These are phyloP conservation scores for Ruditapes philippinarum DNA, from an alignment of 1,140 invertebrate genomes.

Conservation along the genomic window DNA sequence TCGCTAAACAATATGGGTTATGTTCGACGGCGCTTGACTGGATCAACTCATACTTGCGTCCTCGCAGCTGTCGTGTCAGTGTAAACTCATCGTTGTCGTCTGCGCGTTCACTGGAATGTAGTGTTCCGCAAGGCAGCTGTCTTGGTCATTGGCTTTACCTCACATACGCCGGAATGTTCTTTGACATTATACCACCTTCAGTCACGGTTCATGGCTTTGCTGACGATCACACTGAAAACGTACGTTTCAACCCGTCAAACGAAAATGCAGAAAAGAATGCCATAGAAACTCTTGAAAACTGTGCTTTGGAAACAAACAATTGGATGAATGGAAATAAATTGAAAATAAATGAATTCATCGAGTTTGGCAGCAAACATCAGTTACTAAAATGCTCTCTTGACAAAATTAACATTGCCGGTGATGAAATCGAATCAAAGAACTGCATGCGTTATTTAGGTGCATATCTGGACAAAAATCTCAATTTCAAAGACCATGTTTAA, in stretches of 20 bases:
- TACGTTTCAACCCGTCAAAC: background rate
- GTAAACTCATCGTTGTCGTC: no score
- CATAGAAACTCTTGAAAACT: background rate
- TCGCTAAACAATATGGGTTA: no score
- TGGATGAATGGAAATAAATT: constrained; percentile 7
- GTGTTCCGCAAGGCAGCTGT: no score
- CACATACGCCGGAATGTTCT: no score
- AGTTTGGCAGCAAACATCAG: no score
- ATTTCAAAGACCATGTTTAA: constrained; percentile 46
- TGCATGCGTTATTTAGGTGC: constrained; percentile 25
- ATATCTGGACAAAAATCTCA: no score
- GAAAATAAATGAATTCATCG: background rate
- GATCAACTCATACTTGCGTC: no score
- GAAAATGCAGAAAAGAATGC: background rate
- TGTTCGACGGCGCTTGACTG: no score
- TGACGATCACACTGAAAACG: background rate
- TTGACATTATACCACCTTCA: constrained; percentile 5
- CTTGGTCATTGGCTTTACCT: no score
- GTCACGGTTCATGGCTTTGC: constrained; percentile 7
- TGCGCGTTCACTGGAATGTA: no score
- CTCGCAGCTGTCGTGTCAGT: no score
- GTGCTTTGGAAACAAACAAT: background rate
- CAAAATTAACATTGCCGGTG: background rate
- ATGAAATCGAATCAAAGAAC: background rate
- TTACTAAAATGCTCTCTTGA: no score